Conservation (phyloP, 2,113 vertebrate genomes). For the Syngnathus floridae region DNA sequence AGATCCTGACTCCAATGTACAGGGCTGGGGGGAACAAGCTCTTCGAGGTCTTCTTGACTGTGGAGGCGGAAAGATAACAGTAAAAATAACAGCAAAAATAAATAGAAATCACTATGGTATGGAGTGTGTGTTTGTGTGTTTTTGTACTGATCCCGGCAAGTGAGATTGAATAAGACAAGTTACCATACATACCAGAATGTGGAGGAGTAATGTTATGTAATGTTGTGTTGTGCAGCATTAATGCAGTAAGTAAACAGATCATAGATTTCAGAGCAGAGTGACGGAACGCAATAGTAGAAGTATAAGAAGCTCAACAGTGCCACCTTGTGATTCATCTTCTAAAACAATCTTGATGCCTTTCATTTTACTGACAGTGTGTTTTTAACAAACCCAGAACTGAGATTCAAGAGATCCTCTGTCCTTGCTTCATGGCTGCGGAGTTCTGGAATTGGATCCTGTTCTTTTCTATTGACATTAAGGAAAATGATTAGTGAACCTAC, state of each 20-base stretch:
- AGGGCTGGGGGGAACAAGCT: constrained; percentile 41
- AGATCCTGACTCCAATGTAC: constrained; percentile 57
- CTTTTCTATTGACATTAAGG: constrained; percentile 33
- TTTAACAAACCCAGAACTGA: constrained; percentile 55
- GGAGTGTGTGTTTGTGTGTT: too few relatives aligned
- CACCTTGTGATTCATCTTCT: constrained; percentile 45
- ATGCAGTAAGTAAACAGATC: not conserved
- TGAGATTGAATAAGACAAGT: constrained; percentile 6
- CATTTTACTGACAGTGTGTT: not conserved
- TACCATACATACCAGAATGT: constrained; percentile 13
- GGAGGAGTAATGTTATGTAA: not conserved
- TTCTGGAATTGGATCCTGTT: constrained; percentile 26
- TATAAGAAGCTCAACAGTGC: constrained; percentile 44
- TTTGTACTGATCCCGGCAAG: not conserved
- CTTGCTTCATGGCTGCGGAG: constrained; percentile 28
- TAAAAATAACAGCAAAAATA: not conserved
- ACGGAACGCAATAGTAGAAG: not conserved
- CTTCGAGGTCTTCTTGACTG: constrained; percentile 39
- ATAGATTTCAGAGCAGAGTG: not conserved
- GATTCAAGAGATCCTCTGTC: constrained; percentile 57
- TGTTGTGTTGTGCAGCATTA: not conserved
- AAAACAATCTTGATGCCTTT: not conserved
- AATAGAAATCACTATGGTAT: not conserved
- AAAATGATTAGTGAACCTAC: constrained; percentile 23
- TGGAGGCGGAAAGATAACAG: constrained; percentile 7